These are phyloP conservation scores for Pseudococcus jackbeardsleyi DNA, from an alignment of 2,888 invertebrate genomes.

Conservation along the genomic window DNA sequence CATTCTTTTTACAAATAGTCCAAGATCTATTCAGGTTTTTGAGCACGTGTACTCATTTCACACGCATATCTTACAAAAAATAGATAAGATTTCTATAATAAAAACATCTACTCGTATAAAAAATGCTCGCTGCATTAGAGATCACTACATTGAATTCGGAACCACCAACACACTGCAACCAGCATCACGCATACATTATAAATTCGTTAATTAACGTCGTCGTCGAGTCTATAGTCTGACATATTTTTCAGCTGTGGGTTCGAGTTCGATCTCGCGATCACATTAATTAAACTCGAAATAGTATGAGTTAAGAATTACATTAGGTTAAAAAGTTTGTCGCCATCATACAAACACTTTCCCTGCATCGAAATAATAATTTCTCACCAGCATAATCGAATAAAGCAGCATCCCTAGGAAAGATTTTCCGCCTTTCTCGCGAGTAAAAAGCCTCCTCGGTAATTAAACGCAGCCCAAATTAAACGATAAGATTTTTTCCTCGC, in stretches of 20 bases:
- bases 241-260: background rate
- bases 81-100: background rate
- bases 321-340: background rate
- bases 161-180: background rate
- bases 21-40: background rate
- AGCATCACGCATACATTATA: background rate
- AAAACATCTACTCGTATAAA: background rate
- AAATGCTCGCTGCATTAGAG: background rate
- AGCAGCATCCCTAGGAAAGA: background rate
- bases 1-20: background rate
- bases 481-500: conserved; percentile 45
- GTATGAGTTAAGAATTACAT: background rate
- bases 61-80: background rate
- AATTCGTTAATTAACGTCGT: conserved; percentile 19
- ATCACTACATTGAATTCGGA: background rate
- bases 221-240: background rate
- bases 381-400: background rate
- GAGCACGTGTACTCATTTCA: background rate
- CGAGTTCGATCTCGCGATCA: background rate
- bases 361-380: background rate
- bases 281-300: background rate
- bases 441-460: background rate
- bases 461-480: background rate
- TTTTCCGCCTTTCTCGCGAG: background rate
- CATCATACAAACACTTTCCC: background rate